A percentile compares a stretch with the other conserved stretches of the same genome.
Evolutionary conservation across 2,113 vertebrate species (phyloP).

Genomic region (Cryptomyrus ogoouensis): DNA sequence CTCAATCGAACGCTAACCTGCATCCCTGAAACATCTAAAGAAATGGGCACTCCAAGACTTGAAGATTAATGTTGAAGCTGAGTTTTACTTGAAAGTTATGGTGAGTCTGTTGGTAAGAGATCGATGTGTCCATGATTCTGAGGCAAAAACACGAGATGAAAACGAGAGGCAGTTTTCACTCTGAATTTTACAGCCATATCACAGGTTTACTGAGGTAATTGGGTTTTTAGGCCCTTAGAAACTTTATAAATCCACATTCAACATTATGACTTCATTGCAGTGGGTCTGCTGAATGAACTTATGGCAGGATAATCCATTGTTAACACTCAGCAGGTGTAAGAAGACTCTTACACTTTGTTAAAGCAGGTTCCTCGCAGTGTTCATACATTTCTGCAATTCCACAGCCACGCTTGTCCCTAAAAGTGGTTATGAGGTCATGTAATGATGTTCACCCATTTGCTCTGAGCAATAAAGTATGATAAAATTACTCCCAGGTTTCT

Average conservation of each 20-base stretch:
- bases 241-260: neutral
- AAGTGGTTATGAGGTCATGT: neutral
- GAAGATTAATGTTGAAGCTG: neutral
- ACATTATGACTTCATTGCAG: neutral
- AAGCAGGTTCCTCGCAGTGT: neutral
- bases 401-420: neutral
- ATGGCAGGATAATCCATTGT: neutral
- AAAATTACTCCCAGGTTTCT: neutral
- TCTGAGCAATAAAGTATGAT: neutral
- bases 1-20: neutral
- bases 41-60: neutral
- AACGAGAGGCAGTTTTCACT: neutral
- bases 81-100: neutral
- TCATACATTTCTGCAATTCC: neutral
- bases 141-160: neutral
- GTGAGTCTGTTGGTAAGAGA: neutral
- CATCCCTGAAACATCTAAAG: neutral
- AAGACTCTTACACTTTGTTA: neutral
- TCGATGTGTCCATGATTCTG: neutral
- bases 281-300: neutral
- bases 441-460: neutral
- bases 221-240: neutral
- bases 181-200: neutral
- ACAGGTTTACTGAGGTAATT: neutral
- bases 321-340: neutral